A percentile compares a stretch with the other conserved stretches of the same genome.
Conservation (phyloP, 2,113 vertebrate genomes). For the Ranitomeya variabilis region DNA sequence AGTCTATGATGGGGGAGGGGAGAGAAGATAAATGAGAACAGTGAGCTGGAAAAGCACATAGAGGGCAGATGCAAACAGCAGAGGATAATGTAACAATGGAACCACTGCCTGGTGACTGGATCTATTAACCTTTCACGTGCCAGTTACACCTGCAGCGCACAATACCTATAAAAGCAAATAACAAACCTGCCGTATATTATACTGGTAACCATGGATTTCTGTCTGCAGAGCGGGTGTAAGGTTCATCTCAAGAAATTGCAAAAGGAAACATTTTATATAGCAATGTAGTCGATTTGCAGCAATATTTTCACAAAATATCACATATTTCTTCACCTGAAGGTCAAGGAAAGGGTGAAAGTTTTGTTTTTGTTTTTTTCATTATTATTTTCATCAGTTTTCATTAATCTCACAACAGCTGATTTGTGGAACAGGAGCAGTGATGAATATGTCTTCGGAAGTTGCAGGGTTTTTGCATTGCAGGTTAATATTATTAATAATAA, state of each 20-base stretch:
- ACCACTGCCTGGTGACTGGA: not conserved
- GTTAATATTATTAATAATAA: too few relatives aligned
- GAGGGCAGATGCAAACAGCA: slow-evolving; percentile 46
- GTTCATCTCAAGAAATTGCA: not conserved
- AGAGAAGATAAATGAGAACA: slow-evolving; percentile 24
- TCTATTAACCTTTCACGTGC: slow-evolving; percentile 10
- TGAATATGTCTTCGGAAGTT: too few relatives aligned
- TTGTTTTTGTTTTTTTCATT: too few relatives aligned
- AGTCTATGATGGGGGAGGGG: slow-evolving; percentile 38
- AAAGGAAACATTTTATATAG: not conserved
- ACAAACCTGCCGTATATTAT: not conserved
- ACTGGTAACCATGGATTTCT: not conserved
- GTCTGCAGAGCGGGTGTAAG: not conserved
- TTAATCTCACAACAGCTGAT: too few relatives aligned
- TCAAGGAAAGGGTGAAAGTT: not conserved
- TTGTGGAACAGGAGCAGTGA: too few relatives aligned
- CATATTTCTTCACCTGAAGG: not conserved
- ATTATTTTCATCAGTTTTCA: too few relatives aligned
- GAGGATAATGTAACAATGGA: slow-evolving; percentile 31
- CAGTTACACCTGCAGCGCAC: slow-evolving; percentile 12
- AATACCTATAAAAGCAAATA: not conserved
- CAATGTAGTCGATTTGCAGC: not conserved
- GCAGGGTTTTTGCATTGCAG: too few relatives aligned
- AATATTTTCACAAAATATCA: not conserved
- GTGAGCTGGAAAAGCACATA: slow-evolving; percentile 41